Base-by-base conservation (phyloP, 2,797 vertebrate genomes). In the Acomys russatus region DNA sequence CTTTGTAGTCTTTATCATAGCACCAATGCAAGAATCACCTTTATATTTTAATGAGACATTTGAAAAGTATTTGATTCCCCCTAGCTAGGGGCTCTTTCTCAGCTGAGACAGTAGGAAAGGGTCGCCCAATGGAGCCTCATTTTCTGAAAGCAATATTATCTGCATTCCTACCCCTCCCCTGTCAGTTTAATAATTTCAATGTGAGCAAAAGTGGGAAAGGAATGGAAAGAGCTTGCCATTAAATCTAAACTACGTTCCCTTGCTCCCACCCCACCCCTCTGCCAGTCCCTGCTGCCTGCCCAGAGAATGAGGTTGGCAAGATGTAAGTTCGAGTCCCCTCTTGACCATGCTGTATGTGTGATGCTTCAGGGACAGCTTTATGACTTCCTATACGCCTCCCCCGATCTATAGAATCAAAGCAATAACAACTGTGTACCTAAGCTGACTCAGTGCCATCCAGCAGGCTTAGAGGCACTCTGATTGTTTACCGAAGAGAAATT, bases 1-100 rank as follows among this genome's bases (percentile, higher is more conserved):
- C 98, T 98, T 98, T 98, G 96, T 97, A 98, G 96, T 97, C 97
- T 98, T 98, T 97, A 97, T 98, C 97, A 91, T 14, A 73, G 95
- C 76, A 94, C 95, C 94, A 94, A 98, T 96, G 96, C 96, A 97
- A 98, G 97, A 98, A 98, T 98, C 98, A 97, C 98, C 98, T 98
- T 97, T 98, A 98, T 98, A 98, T 98, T 97, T 97, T 97, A 86
- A 96, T 97, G 98, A 97, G 97, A 98, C 98, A 96, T 98, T 98
- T 97, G 98, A 97, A 98, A 98, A 98, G 97, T 92, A 96, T 98
- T 98, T 97, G 97, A 97, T 97, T 97, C 97, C 94, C 84, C 97
- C 97, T 96, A 89, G 96, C 96, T 96, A 94, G 96, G 97, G 92
- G 97, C 96, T 98, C 92, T 95, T 98, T 97, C 94, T 95, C n/a